Base-by-base conservation (phyloP, 2,888 invertebrate genomes). In the Micropterix aruncella region DNA sequence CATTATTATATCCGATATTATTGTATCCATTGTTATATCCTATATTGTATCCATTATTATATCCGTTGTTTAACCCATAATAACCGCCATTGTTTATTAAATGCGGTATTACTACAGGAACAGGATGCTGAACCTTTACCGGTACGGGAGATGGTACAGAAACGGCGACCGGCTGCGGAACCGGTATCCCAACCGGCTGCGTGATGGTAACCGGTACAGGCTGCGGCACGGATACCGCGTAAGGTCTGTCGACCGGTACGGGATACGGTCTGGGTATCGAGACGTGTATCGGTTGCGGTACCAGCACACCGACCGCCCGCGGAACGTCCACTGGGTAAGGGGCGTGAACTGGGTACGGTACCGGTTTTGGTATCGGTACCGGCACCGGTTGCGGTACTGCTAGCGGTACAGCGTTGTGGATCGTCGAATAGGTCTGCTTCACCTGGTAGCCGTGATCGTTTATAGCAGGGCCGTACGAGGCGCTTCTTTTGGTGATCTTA, bases 371-470 rank as follows among this genome's bases (percentile, higher is more conserved):
- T 15, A 66, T 62, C 40, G 65, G 62, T 1, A 74, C 66, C 3
- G 71, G 70, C 16, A 73, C 65, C 0, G 74, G 65, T 42, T 70
- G 71, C 0, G 75, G 70, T 2, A 74, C 65, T 1, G 75, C 70
- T 38, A 75, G 63, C 1, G 71, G 63, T 2, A 76, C 70, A 16
- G 61, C 62, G 46, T 74, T 69, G 50, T 70, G 63, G 36, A 63
- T 59, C 44, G 74, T 73, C 0, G 68, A 59, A 47, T 62, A 57
- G 0, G 64, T 61, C 52, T 70, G 70, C 3, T 60, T 60, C 1
- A 59, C 57, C 7, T 7, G 5, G 12, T 27, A 12, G 5, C 27
- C 27, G 5, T 7, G 5, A 7, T 12, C 27, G 27, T 27, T 27
- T 27, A 7, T 5, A 27, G 12, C 5, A 5, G 27, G 27, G 5